Evolutionary conservation across 1,140 invertebrate species (phyloP), one percentile per base, ranked within the genome.

Genomic region (Oncopeltus fasciatus): DNA sequence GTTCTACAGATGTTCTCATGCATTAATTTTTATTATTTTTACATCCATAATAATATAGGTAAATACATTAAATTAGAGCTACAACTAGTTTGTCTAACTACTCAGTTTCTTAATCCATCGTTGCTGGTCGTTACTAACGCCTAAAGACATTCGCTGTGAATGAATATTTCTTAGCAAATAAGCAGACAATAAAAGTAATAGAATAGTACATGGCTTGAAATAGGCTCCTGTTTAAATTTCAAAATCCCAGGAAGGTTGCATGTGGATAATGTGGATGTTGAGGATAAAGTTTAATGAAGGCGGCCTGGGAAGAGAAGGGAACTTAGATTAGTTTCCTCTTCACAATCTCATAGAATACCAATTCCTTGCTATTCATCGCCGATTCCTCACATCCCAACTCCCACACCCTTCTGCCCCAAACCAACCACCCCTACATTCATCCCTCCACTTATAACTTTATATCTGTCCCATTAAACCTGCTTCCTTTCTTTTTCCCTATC

Each of bases 281-380:
- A 33, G 57, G 57, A 44, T 59, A 44, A 59, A 59, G 57, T 59
- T 59, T 59, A 59, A 59, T 59, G 57, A 59, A 59, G 29, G 18
- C 31, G 31, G 21, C 28, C 20, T 43, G 57, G n/a, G 57, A 20
- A 33, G 24, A 44, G 57, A 16, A 33, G 57, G 18, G 29, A 59
- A 59, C 57, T 59, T 59, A 59, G 57, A 59, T 59, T 59, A 59
- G 57, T 59, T 59, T 38, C 57, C 43, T 43, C 57, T 59, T 59
- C 57, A 59, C 57, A 59, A 59, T 59, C 57, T 59, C 57, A 59
- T 59, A 59, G 57, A 59, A 59, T 59, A 59, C 57, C 57, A 59
- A 59, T 59, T 59, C 31, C 57, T 59, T 59, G 57, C 29, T 59
- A 59, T 59, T 59, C 57, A 59, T 59, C 57, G 57, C 24, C 57